Base-by-base conservation (phyloP, 1,140 invertebrate genomes). In the Temnothorax curvispinosus region DNA sequence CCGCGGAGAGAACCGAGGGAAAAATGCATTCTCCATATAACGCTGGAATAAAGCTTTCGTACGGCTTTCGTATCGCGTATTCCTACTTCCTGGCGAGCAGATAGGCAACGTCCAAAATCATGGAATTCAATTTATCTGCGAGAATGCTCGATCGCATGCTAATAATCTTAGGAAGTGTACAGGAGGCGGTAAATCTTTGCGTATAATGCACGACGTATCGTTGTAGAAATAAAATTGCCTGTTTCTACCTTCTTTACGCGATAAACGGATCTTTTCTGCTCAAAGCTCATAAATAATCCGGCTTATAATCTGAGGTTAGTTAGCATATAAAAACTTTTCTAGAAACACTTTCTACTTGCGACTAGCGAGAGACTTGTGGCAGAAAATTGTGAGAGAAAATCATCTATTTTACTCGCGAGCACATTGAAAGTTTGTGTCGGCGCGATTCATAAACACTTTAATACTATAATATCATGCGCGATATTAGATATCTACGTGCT, bases 101-200 rank as follows among this genome's bases (percentile, higher is more conserved):
- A 72, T 75, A 52, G 35, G 41, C 81, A 38, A 13, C 72, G 41
- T 75, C 18, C 32, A 27, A 60, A 78, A 76, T 80, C 50, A 47
- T 18, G 54, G 78, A 65, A 90, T 90, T 90, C 90, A 77, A 88
- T 90, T 90, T 86, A 74, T 41, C 50, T 50, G 47, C 9, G 3
- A 27, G 27, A 47, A 50, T 35, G 65, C 18, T 35, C 11, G 11
- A 3, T 50, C 65, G 50, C 32, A 27, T 44, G 54, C n/a, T 58
- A 75, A 27, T 58, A 21, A 21, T 21, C n/a, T 54, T 9, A 3
- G 5, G 8, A 50, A 13, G 44, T 32, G 9, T 15, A 65, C 6
- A 15, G 15, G 18, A 27, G 47, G 27, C 18, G 15, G 18, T 44
- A 47, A 87, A 87, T 87, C 8, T n/a, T 78, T 21, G 27, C 18